Conservation (phyloP, 2,113 vertebrate genomes). For the Hydropotes inermis region DNA sequence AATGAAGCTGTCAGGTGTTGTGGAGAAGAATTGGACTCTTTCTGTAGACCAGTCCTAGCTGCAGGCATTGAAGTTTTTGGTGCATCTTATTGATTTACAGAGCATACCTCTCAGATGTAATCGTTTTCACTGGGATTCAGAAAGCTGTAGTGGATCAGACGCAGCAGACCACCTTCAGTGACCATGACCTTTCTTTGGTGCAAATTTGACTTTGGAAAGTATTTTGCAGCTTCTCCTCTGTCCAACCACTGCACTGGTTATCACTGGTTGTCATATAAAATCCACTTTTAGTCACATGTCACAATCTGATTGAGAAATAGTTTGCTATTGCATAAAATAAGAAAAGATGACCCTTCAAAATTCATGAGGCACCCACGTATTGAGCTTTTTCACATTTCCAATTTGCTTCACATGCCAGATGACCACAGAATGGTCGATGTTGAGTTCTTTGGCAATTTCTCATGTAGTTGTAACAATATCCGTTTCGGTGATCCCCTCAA, state of each 20-base stretch:
- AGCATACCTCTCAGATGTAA: background rate
- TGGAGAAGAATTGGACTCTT: background rate
- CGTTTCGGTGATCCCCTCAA: background rate
- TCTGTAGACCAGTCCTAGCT: background rate
- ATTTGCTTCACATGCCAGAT: background rate
- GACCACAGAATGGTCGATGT: background rate
- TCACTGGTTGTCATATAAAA: background rate
- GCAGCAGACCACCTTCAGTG: background rate
- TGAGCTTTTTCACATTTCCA: background rate
- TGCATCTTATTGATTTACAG: background rate
- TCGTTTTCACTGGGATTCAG: background rate
- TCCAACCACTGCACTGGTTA: background rate
- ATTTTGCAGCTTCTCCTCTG: background rate
- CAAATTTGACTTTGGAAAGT: background rate
- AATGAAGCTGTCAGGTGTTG: background rate
- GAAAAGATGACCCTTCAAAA: background rate
- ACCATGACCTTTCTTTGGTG: background rate
- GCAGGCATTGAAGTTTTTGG: background rate
- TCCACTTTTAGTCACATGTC: background rate
- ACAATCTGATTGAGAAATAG: background rate
- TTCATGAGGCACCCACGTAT: background rate
- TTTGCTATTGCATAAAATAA: background rate
- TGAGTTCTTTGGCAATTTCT: background rate
- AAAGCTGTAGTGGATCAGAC: background rate
- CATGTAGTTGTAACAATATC: background rate